Evolutionary conservation across 2,888 invertebrate species (phyloP), one percentile per base, ranked within the genome.

Genomic region (Morinoia aosen): DNA sequence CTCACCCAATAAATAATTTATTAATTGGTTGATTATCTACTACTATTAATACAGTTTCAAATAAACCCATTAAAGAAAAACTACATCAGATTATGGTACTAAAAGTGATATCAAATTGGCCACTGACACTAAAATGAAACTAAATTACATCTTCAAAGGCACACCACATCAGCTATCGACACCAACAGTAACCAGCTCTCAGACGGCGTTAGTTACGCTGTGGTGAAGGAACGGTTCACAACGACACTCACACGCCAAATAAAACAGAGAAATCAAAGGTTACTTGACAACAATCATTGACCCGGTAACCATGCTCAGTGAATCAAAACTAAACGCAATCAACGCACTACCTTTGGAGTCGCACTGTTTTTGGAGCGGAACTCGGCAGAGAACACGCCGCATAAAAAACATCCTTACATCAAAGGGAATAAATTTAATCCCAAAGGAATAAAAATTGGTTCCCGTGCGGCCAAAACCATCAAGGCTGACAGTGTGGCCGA

Each of bases 341-440:
- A 76, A 19, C 33, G 25, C 76, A 76, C 76, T 16, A 0, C 19
- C 76, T 19, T 76, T 76, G 76, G 25, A 25, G 33, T 76, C 33
- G 25, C 76, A 76, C 76, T 61, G 61, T 61, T 61, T 10, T 76
- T 76, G 25, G 7, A 10, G 25, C 7, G 25, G 25, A 16, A 33
- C 19, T 19, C 25, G 76, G 76, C 76, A 76, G 76, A 76, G 76
- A 76, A 33, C 76, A 16, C 33, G 76, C 76, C 76, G 33, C 76
- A 76, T 61, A 19, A 76, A 76, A 76, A 76, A 76, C 76, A 3
- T 10, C 33, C 76, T 19, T 33, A 76, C 76, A 76, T 76, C 76
- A 76, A 76, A 76, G 76, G 76, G 76, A 76, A 76, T 76, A 76
- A 76, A 76, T 76, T 76, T 76, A 76, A 76, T 76, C 76, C 76